phyloP scores from a whole-genome alignment of 2,113 vertebrate genomes.

The Rhinichthys klamathensis region DNA sequence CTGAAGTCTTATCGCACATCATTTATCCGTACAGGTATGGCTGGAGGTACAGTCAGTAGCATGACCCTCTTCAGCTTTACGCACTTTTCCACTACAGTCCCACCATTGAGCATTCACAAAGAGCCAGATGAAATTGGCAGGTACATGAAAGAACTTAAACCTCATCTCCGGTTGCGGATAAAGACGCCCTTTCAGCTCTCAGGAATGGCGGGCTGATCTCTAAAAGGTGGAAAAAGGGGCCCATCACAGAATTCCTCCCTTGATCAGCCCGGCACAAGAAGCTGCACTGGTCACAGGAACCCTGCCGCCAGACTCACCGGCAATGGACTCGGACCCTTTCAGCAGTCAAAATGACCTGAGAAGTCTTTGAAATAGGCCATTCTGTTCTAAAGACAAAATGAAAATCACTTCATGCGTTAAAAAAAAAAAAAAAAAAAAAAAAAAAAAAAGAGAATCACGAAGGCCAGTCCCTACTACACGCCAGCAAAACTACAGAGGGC shows the following conservation, averaged over 20 bases:
- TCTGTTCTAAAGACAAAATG: slow-evolving; percentile 15
- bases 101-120: slow-evolving; percentile 47
- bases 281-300: slow-evolving; percentile 15
- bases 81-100: slow-evolving; percentile 20
- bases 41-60: slow-evolving; percentile 18
- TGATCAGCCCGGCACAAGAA: slow-evolving; percentile 37
- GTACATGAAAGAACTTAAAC: slow-evolving; percentile 50
- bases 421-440: slow-evolving; percentile 9
- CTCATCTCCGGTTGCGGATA: slow-evolving; percentile 52
- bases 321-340: slow-evolving; percentile 8
- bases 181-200: slow-evolving; percentile 55
- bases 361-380: slow-evolving; percentile 19
- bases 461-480: slow-evolving; percentile 10
- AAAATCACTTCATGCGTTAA: slow-evolving; percentile 19
- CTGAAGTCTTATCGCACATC: slow-evolving; percentile 19
- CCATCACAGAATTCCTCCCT: slow-evolving; percentile 41
- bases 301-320: not conserved
- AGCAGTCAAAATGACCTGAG: slow-evolving; percentile 30
- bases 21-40: slow-evolving; percentile 18
- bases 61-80: slow-evolving; percentile 30
- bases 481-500: slow-evolving; percentile 42
- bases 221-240: slow-evolving; percentile 29
- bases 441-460: not conserved
- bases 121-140: slow-evolving; percentile 46
- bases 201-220: slow-evolving; percentile 21